Percentiles rank a stretch among this genome's conserved stretches.
phyloP scores from a whole-genome alignment of 1,140 invertebrate species.

The Drosophila obscura region DNA sequence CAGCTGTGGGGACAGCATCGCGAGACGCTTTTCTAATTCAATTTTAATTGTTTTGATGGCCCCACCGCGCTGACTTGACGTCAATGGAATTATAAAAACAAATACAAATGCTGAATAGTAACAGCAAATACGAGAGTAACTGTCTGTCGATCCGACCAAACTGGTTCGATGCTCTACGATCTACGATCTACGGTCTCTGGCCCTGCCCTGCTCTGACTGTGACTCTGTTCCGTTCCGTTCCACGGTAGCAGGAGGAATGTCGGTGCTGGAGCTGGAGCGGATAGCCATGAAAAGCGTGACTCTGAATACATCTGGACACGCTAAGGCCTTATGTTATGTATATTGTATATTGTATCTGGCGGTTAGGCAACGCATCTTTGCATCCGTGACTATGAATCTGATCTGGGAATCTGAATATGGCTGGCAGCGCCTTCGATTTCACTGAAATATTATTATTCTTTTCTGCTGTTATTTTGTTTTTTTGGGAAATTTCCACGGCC shows the following conservation, averaged over 20 bases:
- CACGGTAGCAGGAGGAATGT: constrained; percentile 35
- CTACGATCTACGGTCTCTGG: neutral
- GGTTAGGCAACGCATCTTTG: constrained; percentile 5
- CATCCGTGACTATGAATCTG: constrained; percentile 31
- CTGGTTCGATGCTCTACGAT: constrained; percentile 58
- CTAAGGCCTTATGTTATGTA: constrained; percentile 1
- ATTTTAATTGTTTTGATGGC: constrained; percentile 74
- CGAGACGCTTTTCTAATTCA: constrained; percentile 69
- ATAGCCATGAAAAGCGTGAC: constrained; percentile 61
- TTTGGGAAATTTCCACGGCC: constrained; percentile 75
- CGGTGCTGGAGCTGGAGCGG: constrained; percentile 8
- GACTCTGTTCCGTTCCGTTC: neutral
- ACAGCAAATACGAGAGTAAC: constrained; percentile 12
- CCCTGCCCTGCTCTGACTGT: neutral
- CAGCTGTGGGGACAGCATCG: constrained; percentile 45
- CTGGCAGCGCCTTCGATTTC: constrained; percentile 39
- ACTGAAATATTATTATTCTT: constrained; percentile 48
- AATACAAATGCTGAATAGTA: constrained; percentile 45
- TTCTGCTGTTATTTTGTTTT: constrained; percentile 15
- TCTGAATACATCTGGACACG: constrained; percentile 48
- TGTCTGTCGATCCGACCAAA: constrained; percentile 39
- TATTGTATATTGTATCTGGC: constrained; percentile 4
- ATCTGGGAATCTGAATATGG: constrained; percentile 7
- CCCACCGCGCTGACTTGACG: constrained; percentile 59
- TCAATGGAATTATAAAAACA: constrained; percentile 79